Percentiles rank a stretch among this genome's conserved stretches.
Conservation (phyloP, 2,113 vertebrate genomes). For the Zeus faber region DNA sequence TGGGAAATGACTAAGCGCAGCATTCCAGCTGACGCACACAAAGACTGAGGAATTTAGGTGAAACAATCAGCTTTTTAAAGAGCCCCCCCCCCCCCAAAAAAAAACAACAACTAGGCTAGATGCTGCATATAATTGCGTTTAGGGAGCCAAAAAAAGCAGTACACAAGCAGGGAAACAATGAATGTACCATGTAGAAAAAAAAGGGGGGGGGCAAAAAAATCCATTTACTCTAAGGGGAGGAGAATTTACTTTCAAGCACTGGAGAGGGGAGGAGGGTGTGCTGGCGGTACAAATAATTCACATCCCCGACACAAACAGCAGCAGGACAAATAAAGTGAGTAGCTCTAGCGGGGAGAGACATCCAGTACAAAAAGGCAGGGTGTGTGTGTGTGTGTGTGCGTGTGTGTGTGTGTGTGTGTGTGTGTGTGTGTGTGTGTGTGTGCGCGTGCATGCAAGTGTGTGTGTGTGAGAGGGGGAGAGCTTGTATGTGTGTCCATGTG, state of each 20-base stretch:
- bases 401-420: conserved; percentile 9
- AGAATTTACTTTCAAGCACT: conserved; percentile 43
- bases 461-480: not conserved
- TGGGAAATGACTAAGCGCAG: not conserved
- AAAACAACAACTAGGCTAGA: conserved; percentile 42
- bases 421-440: not conserved
- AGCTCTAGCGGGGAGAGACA: conserved; percentile 45
- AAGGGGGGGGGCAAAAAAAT: conserved; percentile 56
- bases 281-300: conserved; percentile 64
- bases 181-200: conserved; percentile 18
- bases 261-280: conserved; percentile 33
- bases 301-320: conserved; percentile 59
- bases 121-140: conserved; percentile 42
- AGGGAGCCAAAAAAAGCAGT: conserved; percentile 42
- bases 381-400: conserved; percentile 1
- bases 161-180: conserved; percentile 42
- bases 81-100: not conserved
- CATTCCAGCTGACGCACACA: conserved; percentile 16
- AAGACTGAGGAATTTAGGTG: conserved; percentile 25
- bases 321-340: conserved; percentile 49
- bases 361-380: conserved; percentile 41
- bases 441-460: not conserved
- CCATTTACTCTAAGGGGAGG: conserved; percentile 55
- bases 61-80: conserved; percentile 9
- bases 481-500: too few relatives aligned